Percentiles rank a stretch among this genome's conserved stretches.
phyloP scores from a whole-genome alignment of 2,888 invertebrate genomes.

The Nomada ferruginata region DNA sequence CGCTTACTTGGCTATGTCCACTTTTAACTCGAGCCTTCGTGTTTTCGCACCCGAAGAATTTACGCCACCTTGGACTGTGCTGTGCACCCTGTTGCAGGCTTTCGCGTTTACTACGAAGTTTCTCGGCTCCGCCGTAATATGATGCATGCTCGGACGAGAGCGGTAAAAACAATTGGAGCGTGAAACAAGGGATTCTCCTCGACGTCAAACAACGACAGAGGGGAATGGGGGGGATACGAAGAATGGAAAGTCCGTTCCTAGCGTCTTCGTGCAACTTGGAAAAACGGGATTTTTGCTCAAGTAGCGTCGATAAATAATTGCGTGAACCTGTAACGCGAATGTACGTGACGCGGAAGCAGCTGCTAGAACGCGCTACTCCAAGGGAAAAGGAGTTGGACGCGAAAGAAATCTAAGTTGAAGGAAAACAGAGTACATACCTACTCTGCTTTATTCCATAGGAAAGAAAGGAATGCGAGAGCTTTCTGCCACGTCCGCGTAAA shows the following conservation, averaged over 20 bases:
- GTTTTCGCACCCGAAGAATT: slow-evolving; percentile 61
- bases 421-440: slow-evolving; percentile 29
- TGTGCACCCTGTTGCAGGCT: background rate
- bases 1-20: slow-evolving; percentile 51
- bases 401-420: slow-evolving; percentile 26
- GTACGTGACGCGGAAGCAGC: slow-evolving; percentile 1
- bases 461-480: slow-evolving; percentile 70
- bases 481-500: slow-evolving; percentile 66
- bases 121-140: slow-evolving; percentile 25
- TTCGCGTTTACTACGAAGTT: slow-evolving; percentile 61
- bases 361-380: slow-evolving; percentile 11
- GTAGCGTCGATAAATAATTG: slow-evolving; percentile 11
- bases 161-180: slow-evolving; percentile 18
- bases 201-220: background rate
- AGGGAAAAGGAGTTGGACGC: slow-evolving; percentile 16
- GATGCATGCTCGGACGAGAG: no score
- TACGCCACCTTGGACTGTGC: slow-evolving; percentile 45
- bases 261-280: background rate
- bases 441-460: slow-evolving; percentile 63
- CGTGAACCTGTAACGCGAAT: background rate
- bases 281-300: background rate
- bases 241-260: background rate
- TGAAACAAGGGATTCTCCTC: background rate
- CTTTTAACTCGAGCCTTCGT: slow-evolving; percentile 39
- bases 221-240: background rate